Conservation (phyloP, 1,140 invertebrate genomes). For the Hestina assimilis region DNA sequence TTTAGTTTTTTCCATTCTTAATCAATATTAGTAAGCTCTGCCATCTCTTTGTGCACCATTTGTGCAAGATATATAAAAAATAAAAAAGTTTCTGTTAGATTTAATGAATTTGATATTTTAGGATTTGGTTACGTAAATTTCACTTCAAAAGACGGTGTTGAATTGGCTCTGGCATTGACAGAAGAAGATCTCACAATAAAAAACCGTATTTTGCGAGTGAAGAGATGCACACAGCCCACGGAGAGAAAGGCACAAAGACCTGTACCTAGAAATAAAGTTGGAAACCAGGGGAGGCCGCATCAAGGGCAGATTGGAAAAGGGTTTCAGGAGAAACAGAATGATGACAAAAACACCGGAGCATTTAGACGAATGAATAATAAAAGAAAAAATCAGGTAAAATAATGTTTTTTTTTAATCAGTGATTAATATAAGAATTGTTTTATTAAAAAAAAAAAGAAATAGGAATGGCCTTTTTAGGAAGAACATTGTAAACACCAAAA, state of each 20-base stretch:
- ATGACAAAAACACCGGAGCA: conserved; percentile 42
- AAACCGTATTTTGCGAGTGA: conserved; percentile 67
- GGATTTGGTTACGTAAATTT: conserved; percentile 83
- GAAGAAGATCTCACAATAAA: conserved; percentile 76
- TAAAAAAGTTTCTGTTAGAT: conserved; percentile 12
- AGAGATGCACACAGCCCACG: conserved; percentile 47
- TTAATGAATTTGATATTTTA: no score
- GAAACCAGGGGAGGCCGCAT: conserved; percentile 8
- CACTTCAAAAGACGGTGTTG: conserved; percentile 79
- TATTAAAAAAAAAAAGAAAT: no score
- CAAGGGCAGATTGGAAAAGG: conserved; percentile 1
- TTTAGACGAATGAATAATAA: conserved; percentile 60
- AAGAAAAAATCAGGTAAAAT: conserved; percentile 53
- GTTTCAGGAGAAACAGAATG: conserved; percentile 9
- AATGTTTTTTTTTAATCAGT: not conserved
- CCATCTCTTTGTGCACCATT: no score
- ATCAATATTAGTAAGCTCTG: no score
- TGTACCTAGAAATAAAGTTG: not conserved
- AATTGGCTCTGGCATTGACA: conserved; percentile 81
- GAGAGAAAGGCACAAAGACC: conserved; percentile 23
- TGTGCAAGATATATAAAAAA: no score
- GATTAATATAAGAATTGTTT: not conserved
- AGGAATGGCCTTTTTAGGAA: no score
- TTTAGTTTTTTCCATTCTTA: no score
- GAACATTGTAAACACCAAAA: no score